phyloP scores from a whole-genome alignment of 1,140 invertebrate genomes.

The Panagrolaimus sp. region DNA sequence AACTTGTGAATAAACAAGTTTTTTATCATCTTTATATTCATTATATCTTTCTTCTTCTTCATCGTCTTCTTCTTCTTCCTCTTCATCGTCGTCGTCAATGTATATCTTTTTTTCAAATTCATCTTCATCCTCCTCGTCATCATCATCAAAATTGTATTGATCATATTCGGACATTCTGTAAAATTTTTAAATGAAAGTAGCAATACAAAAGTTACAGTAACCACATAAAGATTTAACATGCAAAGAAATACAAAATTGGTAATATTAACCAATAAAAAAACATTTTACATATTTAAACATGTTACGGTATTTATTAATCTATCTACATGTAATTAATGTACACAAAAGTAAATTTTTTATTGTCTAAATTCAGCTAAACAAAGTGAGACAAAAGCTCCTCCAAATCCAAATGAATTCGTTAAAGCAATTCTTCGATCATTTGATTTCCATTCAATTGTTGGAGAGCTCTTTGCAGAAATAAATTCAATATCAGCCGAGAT shows the following conservation, averaged over 20 bases:
- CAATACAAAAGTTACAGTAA: not conserved
- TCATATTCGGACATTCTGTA: not conserved
- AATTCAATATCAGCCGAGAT: slow-evolving; percentile 32
- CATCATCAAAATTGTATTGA: not conserved
- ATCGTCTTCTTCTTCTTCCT: not conserved
- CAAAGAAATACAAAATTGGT: not conserved
- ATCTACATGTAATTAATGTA: too few species aligned
- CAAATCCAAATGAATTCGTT: slow-evolving; percentile 98
- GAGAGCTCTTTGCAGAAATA: slow-evolving; percentile 7
- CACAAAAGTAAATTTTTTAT: too few species aligned
- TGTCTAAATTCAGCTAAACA: slow-evolving; percentile 10
- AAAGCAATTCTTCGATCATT: slow-evolving; percentile 67
- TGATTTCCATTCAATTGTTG: slow-evolving; percentile 59
- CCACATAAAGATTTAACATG: not conserved
- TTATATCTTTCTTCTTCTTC: too few species aligned
- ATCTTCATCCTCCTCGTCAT: not conserved
- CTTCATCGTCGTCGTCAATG: not conserved
- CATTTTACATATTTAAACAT: not conserved
- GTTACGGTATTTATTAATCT: not conserved
- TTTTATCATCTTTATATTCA: not conserved
- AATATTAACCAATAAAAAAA: not conserved
- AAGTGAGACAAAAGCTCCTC: slow-evolving; percentile 79
- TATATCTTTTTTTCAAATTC: slow-evolving; percentile 7
- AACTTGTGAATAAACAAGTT: not conserved
- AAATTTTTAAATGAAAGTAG: not conserved